These are phyloP conservation scores for Tenthredo notha DNA, from an alignment of 2,888 invertebrate genomes.

Conservation along the genomic window DNA sequence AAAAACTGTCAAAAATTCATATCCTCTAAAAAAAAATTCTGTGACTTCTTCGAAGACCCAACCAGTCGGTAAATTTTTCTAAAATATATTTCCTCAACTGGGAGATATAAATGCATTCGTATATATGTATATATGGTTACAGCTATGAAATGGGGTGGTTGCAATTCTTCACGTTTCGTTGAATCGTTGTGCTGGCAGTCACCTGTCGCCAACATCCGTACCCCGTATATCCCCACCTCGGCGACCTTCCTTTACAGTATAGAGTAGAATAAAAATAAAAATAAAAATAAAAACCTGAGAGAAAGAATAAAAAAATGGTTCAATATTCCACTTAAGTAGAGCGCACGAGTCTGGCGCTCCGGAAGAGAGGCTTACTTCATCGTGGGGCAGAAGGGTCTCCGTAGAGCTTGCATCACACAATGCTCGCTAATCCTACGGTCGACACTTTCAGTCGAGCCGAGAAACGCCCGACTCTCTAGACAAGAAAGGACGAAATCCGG, in stretches of 20 bases:
- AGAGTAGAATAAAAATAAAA: background rate
- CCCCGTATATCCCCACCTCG: background rate
- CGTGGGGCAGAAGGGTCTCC: constrained; percentile 37
- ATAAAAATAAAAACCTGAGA: background rate
- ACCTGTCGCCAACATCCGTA: constrained; percentile 50
- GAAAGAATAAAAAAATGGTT: constrained; percentile 1
- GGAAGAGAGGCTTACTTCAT: constrained; percentile 34
- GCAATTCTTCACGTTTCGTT: constrained; percentile 48
- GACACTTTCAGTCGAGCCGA: constrained; percentile 33
- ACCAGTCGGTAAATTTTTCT: background rate
- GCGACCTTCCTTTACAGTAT: background rate
- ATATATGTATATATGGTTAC: background rate
- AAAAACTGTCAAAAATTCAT: background rate
- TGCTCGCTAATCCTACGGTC: constrained; percentile 46
- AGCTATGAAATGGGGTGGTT: constrained; percentile 31
- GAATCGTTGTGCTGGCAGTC: constrained; percentile 45
- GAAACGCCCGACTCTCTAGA: constrained; percentile 13
- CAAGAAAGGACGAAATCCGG: constrained; percentile 22
- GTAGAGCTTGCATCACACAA: constrained; percentile 44
- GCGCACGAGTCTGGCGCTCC: constrained; percentile 20
- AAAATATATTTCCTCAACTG: constrained; percentile 6
- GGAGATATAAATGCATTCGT: constrained; percentile 1
- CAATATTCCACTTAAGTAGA: constrained; percentile 41
- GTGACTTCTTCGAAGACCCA: background rate
- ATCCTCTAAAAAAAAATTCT: background rate